phyloP scores from a whole-genome alignment of 1,140 invertebrate species.

The Drusus annulatus region DNA sequence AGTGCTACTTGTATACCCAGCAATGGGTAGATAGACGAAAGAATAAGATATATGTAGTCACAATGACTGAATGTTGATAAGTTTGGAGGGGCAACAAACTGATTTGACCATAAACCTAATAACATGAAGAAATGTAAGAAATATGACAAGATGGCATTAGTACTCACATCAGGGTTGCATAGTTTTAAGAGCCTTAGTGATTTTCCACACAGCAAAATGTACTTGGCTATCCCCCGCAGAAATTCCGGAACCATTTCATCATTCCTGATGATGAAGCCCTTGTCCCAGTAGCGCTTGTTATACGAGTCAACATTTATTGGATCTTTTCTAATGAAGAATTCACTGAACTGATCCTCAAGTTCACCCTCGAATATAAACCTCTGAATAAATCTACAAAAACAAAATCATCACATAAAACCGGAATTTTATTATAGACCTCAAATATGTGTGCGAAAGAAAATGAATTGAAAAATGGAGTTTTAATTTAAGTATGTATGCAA shows the following conservation, averaged over 20 bases:
- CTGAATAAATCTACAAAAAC: conserved; percentile 73
- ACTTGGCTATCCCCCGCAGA: conserved; percentile 69
- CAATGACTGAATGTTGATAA: too few relatives aligned
- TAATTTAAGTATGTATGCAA: too few relatives aligned
- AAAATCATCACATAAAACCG: neutral
- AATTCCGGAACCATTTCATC: conserved; percentile 73
- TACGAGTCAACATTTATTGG: conserved; percentile 70
- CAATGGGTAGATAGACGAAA: too few relatives aligned
- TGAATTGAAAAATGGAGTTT: too few relatives aligned
- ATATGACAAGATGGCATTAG: too few relatives aligned
- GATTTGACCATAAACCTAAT: too few relatives aligned
- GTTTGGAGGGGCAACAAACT: too few relatives aligned
- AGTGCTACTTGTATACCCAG: too few relatives aligned
- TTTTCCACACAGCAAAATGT: conserved; percentile 76
- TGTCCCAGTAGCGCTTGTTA: conserved; percentile 75
- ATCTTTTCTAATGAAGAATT: conserved; percentile 76
- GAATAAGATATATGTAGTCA: too few relatives aligned
- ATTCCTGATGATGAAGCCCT: conserved; percentile 71
- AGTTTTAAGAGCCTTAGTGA: conserved; percentile 73
- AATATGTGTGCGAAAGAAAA: too few relatives aligned
- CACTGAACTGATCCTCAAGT: conserved; percentile 72
- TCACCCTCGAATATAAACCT: conserved; percentile 77
- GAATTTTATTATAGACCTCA: too few relatives aligned
- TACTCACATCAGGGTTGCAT: conserved; percentile 74
- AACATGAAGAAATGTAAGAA: too few relatives aligned